phyloP scores from a whole-genome alignment of 1,140 invertebrate genomes.

The Drosophila subpulchrella region DNA sequence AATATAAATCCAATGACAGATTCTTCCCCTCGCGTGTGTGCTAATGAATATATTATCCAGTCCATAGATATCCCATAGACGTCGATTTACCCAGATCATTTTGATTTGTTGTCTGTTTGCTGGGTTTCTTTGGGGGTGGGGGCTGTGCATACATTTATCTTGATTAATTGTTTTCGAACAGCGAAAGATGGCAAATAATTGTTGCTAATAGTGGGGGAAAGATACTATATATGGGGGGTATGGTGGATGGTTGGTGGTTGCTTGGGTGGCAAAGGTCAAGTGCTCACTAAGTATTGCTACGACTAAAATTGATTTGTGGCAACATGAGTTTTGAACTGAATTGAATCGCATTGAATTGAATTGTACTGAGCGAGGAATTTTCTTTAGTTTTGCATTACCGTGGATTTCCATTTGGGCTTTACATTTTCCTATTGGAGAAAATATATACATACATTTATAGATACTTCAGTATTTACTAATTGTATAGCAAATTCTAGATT shows the following conservation, averaged over 20 bases:
- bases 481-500: constrained; percentile 20
- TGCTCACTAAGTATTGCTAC: constrained; percentile 29
- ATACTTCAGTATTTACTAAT: constrained; percentile 22
- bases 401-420: constrained; percentile 84
- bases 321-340: constrained; percentile 36
- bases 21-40: constrained; percentile 31
- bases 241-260: constrained; percentile 1
- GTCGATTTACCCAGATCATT: constrained; percentile 60
- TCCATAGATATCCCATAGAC: constrained; percentile 62
- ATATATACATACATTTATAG: constrained; percentile 55
- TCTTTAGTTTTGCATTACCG: constrained; percentile 69
- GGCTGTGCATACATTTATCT: constrained; percentile 47
- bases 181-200: constrained; percentile 72
- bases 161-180: constrained; percentile 68
- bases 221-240: not conserved
- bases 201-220: constrained; percentile 41
- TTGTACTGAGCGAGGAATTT: constrained; percentile 27
- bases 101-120: constrained; percentile 50
- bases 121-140: constrained; percentile 9
- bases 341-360: constrained; percentile 45
- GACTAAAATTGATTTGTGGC: constrained; percentile 41
- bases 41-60: constrained; percentile 77
- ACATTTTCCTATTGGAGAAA: constrained; percentile 79
- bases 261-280: constrained; percentile 23
- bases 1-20: constrained; percentile 80